Base-by-base conservation (phyloP, 2,888 invertebrate species). In the Alloplasta piceator region DNA sequence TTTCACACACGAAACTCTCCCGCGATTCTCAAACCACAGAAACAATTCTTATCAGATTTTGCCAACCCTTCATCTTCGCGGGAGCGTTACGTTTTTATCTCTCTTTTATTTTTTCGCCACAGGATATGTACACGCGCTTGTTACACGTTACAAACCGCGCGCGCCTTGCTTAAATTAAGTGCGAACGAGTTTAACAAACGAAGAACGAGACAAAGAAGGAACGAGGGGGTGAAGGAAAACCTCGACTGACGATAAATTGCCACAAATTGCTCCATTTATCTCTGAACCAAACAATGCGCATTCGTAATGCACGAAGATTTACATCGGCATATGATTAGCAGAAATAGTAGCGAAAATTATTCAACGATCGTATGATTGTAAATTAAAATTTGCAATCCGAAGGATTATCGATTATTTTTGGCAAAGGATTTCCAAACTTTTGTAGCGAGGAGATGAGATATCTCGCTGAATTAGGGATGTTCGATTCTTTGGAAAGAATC, bases 41-140 rank as follows among this genome's bases (percentile, higher is more conserved):
- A 81, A 81, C 78, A 26, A 26, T 74, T 74, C 60, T 81, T 81
- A 81, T 81, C 81, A 74, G 81, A 81, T 81, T 26, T 74, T 61
- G 58, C 66, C 77, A 78, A 81, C 81, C 81, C 81, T 77, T 63
- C 72, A 48, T 52, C 26, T 39, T 46, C 39, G 38, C 39, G 14
- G 64, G 14, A 16, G 14, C 14, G 14, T 52, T 26, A 26, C 26
- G 26, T 66, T 60, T 74, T 14, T 73, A 16, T 41, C 67, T 50
- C 50, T 12, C 55, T 26, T 75, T 75, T 63, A 67, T 70, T 64
- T 46, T 61, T 56, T 38, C 58, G 64, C 74, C 67, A 74, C 73
- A 61, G 77, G 74, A 81, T 78, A 74, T 73, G 58, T 81, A 78
- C 68, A 63, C 26, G 26, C 26, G 26, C 26, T 26, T 3, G 26